phyloP scores from a whole-genome alignment of 2,113 vertebrate species.

The Synodontis membranacea region DNA sequence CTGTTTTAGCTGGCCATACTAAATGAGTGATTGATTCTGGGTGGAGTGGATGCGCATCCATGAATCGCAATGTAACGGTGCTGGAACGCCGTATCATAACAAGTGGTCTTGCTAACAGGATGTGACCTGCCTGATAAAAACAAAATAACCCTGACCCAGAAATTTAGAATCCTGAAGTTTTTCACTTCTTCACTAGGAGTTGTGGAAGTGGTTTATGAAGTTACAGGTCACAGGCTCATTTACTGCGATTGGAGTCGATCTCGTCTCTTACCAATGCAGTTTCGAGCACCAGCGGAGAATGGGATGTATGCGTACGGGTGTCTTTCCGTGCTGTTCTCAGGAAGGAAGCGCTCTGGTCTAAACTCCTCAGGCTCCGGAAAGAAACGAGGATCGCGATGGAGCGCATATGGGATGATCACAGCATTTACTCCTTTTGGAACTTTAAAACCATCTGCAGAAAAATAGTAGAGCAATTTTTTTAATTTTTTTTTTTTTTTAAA shows the following conservation, averaged over 20 bases:
- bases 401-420: conserved; percentile 71
- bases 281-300: conserved; percentile 85
- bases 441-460: conserved; percentile 70
- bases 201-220: not conserved
- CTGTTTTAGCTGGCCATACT: conserved; percentile 14
- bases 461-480: not conserved
- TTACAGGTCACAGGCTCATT: not conserved
- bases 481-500: not conserved
- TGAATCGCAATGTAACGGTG: conserved; percentile 25
- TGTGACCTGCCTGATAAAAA: conserved; percentile 39
- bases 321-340: conserved; percentile 73
- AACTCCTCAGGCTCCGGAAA: conserved; percentile 83
- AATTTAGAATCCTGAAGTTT: conserved; percentile 7
- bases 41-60: not conserved
- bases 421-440: conserved; percentile 69
- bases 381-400: conserved; percentile 77
- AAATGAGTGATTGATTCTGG: conserved; percentile 49
- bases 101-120: conserved; percentile 38
- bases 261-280: conserved; percentile 81
- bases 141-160: conserved; percentile 15
- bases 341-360: conserved; percentile 78
- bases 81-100: conserved; percentile 38
- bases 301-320: conserved; percentile 80
- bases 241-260: not conserved
- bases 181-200: not conserved